phyloP scores from a whole-genome alignment of 2,113 vertebrate species.

The Turnix velox region DNA sequence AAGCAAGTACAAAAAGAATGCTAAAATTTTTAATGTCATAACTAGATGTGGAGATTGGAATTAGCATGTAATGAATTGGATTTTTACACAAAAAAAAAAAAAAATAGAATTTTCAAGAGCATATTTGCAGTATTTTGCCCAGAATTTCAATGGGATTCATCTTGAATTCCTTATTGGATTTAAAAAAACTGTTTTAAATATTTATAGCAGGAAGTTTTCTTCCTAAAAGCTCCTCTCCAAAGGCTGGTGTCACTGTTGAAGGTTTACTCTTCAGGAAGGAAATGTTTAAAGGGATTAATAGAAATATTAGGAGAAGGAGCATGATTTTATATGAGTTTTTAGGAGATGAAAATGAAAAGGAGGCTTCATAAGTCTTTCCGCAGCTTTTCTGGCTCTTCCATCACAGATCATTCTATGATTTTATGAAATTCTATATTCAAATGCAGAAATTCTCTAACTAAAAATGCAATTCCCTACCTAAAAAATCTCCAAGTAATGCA shows the following conservation, averaged over 20 bases:
- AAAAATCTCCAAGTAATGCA: not conserved
- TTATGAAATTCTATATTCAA: not conserved
- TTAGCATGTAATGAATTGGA: not conserved
- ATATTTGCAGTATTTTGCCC: not conserved
- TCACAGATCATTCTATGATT: not conserved
- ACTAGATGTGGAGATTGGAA: not conserved
- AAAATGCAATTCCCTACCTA: not conserved
- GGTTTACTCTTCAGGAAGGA: not conserved
- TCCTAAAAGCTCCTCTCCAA: accelerated
- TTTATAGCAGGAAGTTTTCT: not conserved
- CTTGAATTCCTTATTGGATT: not conserved
- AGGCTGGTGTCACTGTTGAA: not conserved
- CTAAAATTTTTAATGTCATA: not conserved
- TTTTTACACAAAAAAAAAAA: not conserved
- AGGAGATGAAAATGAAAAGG: not conserved
- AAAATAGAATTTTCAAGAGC: not conserved
- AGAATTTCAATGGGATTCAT: not conserved
- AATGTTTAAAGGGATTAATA: not conserved
- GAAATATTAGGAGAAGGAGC: not conserved
- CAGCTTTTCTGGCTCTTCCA: not conserved
- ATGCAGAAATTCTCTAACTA: not conserved
- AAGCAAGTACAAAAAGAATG: not conserved
- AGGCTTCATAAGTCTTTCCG: not conserved
- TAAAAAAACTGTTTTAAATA: not conserved
- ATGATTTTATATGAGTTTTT: not conserved